Percentiles rank a stretch among this genome's conserved stretches.
These are phyloP conservation scores for Amphipoea lucens DNA, from an alignment of 2,888 invertebrate species.

Conservation along the genomic window DNA sequence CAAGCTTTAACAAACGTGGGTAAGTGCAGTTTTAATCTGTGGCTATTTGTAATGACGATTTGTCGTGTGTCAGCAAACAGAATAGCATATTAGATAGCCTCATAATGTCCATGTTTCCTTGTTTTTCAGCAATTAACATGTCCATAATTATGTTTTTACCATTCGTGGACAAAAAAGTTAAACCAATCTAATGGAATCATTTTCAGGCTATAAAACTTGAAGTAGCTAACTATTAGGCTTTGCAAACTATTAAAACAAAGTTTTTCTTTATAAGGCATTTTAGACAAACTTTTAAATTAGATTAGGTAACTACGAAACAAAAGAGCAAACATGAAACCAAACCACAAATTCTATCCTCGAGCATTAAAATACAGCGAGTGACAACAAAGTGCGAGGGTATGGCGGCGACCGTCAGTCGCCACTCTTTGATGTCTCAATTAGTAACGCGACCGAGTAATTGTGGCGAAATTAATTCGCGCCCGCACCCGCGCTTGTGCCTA, in stretches of 20 bases:
- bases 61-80: conserved; percentile 52
- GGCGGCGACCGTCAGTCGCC: conserved; percentile 76
- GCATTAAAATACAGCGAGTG: conserved; percentile 65
- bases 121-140: not conserved
- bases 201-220: not conserved
- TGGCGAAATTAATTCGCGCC: conserved; percentile 88
- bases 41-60: conserved; percentile 47
- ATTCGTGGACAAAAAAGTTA: not conserved
- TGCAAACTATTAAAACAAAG: not conserved
- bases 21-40: conserved; percentile 40
- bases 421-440: conserved; percentile 89
- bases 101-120: conserved; percentile 5
- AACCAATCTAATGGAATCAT: not conserved
- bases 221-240: not conserved
- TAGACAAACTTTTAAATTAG: conserved; percentile 1
- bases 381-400: conserved; percentile 72
- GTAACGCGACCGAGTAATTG: conserved; percentile 89
- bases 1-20: conserved; percentile 21
- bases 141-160: not conserved
- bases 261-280: not conserved
- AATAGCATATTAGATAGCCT: conserved; percentile 28
- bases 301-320: conserved; percentile 19
- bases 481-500: conserved; percentile 63
- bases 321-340: conserved; percentile 19
- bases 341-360: conserved; percentile 24